Base-by-base conservation (phyloP, 2,113 vertebrate genomes). In the Todiramphus saurophagus region DNA sequence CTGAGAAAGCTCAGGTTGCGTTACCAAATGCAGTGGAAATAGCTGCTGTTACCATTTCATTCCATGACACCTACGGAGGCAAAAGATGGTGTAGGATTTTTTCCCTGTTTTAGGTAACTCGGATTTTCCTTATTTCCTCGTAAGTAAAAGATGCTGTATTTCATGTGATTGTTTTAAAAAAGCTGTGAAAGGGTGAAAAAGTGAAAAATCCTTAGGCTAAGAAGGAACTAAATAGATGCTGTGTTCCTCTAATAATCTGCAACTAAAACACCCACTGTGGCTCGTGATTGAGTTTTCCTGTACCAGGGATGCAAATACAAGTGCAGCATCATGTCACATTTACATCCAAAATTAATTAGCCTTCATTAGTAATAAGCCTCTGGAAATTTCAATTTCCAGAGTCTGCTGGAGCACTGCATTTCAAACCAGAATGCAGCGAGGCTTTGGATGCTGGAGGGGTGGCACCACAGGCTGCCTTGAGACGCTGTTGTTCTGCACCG, bases 101-200 rank as follows among this genome's bases (percentile, higher is more conserved):
- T 27, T 72, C 76, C 70, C 43, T 48, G 6, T 68, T 73, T 79
- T 33, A 46, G 23, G 18, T 19, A 58, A 74, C n/a, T 64, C 10
- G 17, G 24, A 2, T 84, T 51, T 63, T 24, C 51, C 27, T 88
- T 14, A 68, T 59, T 51, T 90, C 59, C 58, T 82, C 53, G 15
- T 5, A 17, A 66, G 25, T 50, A 39, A 76, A 44, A 66, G 15
- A 63, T 0, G 2, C 35, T 14, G 0, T 7, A 31, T 46, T 63
- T 90, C 37, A 81, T 11, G 13, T 17, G 56, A 33, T 13, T 73
- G 17, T 16, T 90, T 69, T 37, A 53, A 72, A 76, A 77, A 77
- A 58, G 63, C 41, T 83, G 67, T 20, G 31, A n/a, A 58, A 58
- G 56, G 30, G 30, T 33, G 55, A 89, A 67, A 67, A 79, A 83